Evolutionary conservation across 2,888 invertebrate genomes (phyloP).

Genomic region (Drosophila eohydei): DNA sequence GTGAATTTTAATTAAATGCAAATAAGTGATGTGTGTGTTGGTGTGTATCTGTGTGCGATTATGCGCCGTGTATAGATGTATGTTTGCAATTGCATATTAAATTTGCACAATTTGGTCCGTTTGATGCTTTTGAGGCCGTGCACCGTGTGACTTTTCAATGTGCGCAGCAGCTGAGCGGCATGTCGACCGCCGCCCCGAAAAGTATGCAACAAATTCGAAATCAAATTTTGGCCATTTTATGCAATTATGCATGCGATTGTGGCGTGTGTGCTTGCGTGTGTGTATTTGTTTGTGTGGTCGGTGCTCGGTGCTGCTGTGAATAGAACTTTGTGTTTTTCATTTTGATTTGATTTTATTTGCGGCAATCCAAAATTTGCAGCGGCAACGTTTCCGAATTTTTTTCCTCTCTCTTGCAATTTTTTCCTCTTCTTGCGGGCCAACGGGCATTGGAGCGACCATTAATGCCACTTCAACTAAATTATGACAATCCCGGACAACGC

Average conservation of each 20-base stretch:
- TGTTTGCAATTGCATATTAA: conserved; percentile 68
- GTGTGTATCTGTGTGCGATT: conserved; percentile 19
- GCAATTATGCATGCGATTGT: conserved; percentile 77
- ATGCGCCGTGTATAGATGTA: conserved; percentile 1
- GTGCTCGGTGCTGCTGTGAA: conserved; percentile 7
- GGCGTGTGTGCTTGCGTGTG: conserved; percentile 39
- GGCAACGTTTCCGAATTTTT: conserved; percentile 13
- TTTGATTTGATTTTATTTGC: conserved; percentile 72
- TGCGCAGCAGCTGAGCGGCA: conserved; percentile 48
- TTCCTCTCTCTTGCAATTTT: conserved; percentile 1
- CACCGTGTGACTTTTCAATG: conserved; percentile 70
- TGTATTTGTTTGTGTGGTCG: conserved; percentile 25
- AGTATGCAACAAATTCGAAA: conserved; percentile 68
- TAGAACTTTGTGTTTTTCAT: conserved; percentile 62
- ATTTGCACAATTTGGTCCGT: conserved; percentile 60
- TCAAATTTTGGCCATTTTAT: conserved; percentile 73
- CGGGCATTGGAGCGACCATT: conserved; percentile 53
- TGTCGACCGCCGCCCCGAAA: conserved; percentile 31
- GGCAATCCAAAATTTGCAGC: conserved; percentile 57
- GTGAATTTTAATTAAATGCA: conserved; percentile 76
- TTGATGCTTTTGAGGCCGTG: conserved; percentile 55
- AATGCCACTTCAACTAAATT: conserved; percentile 76
- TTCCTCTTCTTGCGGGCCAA: conserved; percentile 26
- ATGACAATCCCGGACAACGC: conserved; percentile 51
- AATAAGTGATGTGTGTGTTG: conserved; percentile 50